phyloP scores from a whole-genome alignment of 2,888 invertebrate species.

The Nomada ruficornis region DNA sequence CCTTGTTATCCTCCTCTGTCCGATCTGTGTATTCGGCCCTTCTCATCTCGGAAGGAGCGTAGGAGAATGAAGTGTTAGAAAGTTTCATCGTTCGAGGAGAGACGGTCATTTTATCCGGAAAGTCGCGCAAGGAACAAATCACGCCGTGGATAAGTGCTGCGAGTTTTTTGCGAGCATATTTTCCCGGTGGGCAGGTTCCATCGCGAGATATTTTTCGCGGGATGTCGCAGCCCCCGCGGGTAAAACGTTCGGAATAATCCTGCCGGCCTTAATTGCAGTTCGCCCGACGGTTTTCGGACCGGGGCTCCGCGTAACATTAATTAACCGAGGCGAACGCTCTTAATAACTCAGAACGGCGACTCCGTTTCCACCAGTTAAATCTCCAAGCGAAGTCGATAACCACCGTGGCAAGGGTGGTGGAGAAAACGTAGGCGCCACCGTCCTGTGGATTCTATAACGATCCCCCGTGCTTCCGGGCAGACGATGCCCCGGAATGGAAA shows the following conservation, averaged over 20 bases:
- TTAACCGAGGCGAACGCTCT: slow-evolving; percentile 51
- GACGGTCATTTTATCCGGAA: not conserved
- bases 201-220: slow-evolving; percentile 30
- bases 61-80: not conserved
- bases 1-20: not conserved
- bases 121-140: not conserved
- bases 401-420: not conserved
- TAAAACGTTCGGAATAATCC: slow-evolving; percentile 42
- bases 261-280: slow-evolving; percentile 41
- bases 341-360: slow-evolving; percentile 53
- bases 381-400: slow-evolving; percentile 58
- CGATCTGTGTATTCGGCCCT: not conserved
- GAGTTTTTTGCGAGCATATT: slow-evolving; percentile 8
- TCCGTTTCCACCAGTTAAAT: slow-evolving; percentile 52
- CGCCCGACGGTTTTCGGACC: slow-evolving; percentile 25
- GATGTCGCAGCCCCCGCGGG: slow-evolving; percentile 3
- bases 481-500: slow-evolving; percentile 60
- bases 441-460: slow-evolving; percentile 59
- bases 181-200: not conserved
- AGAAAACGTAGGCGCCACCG: slow-evolving; percentile 4
- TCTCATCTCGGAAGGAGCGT: no score
- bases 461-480: slow-evolving; percentile 35
- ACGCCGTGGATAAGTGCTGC: not conserved
- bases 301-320: slow-evolving; percentile 47
- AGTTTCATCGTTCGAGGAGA: not conserved